A percentile compares a stretch with the other conserved stretches of the same genome.
These are phyloP conservation scores for Chrysogorgia sp. DNA, from an alignment of 92 coral and sea anemone species.

Conservation along the genomic window DNA sequence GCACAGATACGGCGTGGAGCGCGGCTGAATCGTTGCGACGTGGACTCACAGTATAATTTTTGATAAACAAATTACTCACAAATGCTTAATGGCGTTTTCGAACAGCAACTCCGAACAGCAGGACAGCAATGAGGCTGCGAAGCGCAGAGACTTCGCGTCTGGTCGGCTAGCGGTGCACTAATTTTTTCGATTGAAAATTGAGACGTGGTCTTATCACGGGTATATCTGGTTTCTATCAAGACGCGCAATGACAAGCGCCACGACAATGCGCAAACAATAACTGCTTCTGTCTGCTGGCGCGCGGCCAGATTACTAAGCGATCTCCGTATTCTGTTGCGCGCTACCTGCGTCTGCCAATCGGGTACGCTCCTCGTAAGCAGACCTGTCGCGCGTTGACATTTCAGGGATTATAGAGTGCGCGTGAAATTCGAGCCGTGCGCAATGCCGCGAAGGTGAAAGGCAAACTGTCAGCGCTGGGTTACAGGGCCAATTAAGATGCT, in stretches of 20 bases:
- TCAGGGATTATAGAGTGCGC: conserved; percentile 7
- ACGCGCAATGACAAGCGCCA: conserved; percentile 42
- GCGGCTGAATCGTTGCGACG: neutral
- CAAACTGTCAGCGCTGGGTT: conserved; percentile 32
- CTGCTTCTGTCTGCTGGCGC: conserved; percentile 45
- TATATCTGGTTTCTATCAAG: conserved; percentile 43
- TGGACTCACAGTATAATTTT: conserved; percentile 3
- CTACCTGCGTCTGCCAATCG: conserved; percentile 1
- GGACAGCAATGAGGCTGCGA: conserved; percentile 27
- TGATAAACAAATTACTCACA: conserved; percentile 37
- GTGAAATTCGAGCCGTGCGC: conserved; percentile 36
- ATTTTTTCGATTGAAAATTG: conserved; percentile 17
- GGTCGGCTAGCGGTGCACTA: conserved; percentile 16
- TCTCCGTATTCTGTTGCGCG: neutral
- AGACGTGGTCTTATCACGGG: conserved; percentile 31
- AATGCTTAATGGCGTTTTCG: conserved; percentile 30
- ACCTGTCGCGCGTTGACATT: conserved; percentile 3
- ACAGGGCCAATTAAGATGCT: conserved; percentile 7
- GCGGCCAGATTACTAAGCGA: conserved; percentile 1
- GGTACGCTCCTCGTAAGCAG: neutral
- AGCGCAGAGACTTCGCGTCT: neutral
- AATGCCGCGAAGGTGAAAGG: conserved; percentile 30
- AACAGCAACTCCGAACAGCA: conserved; percentile 39
- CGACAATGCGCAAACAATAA: conserved; percentile 34
- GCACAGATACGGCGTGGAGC: neutral